These are phyloP conservation scores for Meteorus cinctellus DNA, from an alignment of 2,888 invertebrate genomes.

Conservation along the genomic window DNA sequence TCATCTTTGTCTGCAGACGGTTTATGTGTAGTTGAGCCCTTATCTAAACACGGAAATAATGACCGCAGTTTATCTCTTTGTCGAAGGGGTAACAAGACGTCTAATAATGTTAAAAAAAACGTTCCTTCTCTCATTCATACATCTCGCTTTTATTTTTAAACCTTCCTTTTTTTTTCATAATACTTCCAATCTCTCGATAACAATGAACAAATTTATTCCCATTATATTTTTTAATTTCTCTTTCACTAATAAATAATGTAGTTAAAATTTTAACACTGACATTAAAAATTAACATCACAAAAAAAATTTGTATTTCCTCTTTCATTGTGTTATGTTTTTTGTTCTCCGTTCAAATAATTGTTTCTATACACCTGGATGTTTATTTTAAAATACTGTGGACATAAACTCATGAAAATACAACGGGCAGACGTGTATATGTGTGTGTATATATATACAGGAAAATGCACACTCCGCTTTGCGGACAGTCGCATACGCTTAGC, in stretches of 20 bases:
- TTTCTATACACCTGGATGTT: conserved; percentile 37
- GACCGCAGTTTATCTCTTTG: conserved; percentile 67
- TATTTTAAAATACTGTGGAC: not conserved
- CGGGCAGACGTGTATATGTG: not conserved
- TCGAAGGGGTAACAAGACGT: conserved; percentile 66
- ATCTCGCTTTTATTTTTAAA: not conserved
- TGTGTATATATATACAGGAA: conserved; percentile 28
- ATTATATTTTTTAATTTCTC: not conserved
- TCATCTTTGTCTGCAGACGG: conserved; percentile 44
- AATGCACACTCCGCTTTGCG: conserved; percentile 55
- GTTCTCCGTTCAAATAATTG: conserved; percentile 44
- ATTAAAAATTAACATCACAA: not conserved
- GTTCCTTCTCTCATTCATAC: not conserved
- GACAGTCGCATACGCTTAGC: conserved; percentile 73
- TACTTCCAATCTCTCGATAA: not conserved
- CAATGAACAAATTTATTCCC: not conserved
- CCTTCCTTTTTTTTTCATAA: not conserved
- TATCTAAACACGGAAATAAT: conserved; percentile 73
- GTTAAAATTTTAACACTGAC: not conserved
- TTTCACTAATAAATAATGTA: not conserved
- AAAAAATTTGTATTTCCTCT: conserved; percentile 13
- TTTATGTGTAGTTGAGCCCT: conserved; percentile 41
- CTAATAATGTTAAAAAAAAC: conserved; percentile 66
- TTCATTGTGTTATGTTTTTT: conserved; percentile 3
- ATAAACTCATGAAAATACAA: conserved; percentile 23